Conservation (phyloP, 2,888 invertebrate species). For the Drosophila pseudotakahashii region DNA sequence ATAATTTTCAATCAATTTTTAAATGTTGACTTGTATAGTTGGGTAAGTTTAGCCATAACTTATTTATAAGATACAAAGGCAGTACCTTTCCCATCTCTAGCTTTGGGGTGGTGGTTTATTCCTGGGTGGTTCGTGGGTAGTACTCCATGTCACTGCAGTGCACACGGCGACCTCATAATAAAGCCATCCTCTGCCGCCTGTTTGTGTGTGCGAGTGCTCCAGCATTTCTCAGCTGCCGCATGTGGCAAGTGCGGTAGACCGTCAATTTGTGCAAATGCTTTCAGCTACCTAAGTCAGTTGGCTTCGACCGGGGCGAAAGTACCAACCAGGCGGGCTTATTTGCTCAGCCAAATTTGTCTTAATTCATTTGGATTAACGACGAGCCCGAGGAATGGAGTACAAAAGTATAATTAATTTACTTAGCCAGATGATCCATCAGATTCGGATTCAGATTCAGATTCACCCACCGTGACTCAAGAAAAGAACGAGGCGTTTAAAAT, state of each 20-base stretch:
- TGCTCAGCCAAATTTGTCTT: constrained; percentile 59
- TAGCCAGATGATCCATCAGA: constrained; percentile 13
- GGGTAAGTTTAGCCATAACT: neutral
- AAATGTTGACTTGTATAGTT: neutral
- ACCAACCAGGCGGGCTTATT: constrained; percentile 39
- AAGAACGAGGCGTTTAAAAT: constrained; percentile 61
- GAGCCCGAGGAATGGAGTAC: constrained; percentile 20
- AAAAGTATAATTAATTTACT: constrained; percentile 15
- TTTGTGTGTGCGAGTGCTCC: constrained; percentile 21
- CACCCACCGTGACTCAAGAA: constrained; percentile 1
- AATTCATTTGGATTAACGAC: constrained; percentile 61
- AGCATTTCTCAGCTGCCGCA: constrained; percentile 66
- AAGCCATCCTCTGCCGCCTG: constrained; percentile 51
- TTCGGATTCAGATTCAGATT: neutral
- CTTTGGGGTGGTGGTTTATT: neutral
- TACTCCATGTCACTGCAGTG: constrained; percentile 47
- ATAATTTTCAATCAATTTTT: neutral
- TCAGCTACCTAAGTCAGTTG: constrained; percentile 45
- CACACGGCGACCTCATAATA: constrained; percentile 60
- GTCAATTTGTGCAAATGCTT: constrained; percentile 78
- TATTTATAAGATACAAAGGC: neutral
- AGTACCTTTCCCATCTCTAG: constrained; percentile 5
- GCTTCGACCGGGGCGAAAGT: constrained; percentile 4
- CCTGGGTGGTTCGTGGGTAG: constrained; percentile 1
- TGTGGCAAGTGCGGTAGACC: constrained; percentile 76